Evolutionary conservation across 2,888 invertebrate species (phyloP).

Genomic region (Drosophila dives): DNA sequence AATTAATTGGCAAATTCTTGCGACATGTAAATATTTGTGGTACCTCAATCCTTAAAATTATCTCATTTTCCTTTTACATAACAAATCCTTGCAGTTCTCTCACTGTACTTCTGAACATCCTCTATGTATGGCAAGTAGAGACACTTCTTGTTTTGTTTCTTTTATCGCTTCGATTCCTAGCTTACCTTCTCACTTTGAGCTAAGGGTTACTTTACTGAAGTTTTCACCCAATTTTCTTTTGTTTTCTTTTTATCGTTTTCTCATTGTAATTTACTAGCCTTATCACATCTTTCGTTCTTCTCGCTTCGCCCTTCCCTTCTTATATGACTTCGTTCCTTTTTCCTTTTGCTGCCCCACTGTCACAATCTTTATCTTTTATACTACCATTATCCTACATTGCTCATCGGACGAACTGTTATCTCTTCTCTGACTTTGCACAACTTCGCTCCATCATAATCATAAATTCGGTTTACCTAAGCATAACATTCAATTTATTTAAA

Average conservation of each 20-base stretch:
- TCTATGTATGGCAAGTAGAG: too few relatives aligned
- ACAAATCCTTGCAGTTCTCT: neutral
- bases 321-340: neutral
- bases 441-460: constrained; percentile 10
- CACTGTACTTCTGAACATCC: neutral
- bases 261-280: neutral
- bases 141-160: neutral
- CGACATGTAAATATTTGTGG: neutral
- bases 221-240: neutral
- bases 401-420: neutral
- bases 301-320: too few relatives aligned
- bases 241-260: neutral
- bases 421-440: neutral
- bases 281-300: neutral
- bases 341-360: neutral
- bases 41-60: neutral
- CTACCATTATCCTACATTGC: neutral
- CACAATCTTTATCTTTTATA: neutral
- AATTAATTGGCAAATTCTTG: constrained; percentile 5
- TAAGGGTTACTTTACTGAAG: too few relatives aligned
- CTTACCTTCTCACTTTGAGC: neutral
- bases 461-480: constrained; percentile 31
- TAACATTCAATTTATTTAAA: constrained; percentile 51
- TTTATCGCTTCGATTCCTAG: neutral
- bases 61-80: neutral